Evolutionary conservation across 1,140 invertebrate species (phyloP).

Genomic region (Listronotus oregonensis): DNA sequence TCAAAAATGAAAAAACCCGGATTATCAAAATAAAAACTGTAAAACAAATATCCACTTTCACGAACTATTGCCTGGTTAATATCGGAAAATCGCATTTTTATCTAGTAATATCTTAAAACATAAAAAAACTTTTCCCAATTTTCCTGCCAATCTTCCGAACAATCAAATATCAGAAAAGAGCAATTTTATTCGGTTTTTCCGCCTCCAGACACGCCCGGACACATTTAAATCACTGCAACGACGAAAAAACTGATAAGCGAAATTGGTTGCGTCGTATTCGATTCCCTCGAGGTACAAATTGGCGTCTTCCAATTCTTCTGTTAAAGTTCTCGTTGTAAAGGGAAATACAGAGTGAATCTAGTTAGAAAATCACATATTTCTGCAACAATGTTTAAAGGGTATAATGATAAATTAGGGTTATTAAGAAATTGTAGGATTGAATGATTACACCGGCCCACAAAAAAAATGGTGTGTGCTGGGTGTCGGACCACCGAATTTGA

Average conservation of each 20-base stretch:
- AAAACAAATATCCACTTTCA: no score
- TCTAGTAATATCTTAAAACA: neutral
- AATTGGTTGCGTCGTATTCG: conserved; percentile 31
- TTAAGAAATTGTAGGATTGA: no score
- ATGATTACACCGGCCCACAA: no score
- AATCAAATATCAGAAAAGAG: conserved; percentile 35
- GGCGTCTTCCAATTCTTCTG: conserved; percentile 31
- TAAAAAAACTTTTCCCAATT: conserved; percentile 19
- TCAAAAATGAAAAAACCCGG: no score
- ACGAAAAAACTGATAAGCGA: conserved; percentile 36
- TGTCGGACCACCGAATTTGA: no score
- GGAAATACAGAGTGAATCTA: no score
- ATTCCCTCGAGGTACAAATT: conserved; percentile 37
- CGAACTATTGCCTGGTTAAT: no score
- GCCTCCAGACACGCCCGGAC: conserved; percentile 14
- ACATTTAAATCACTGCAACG: conserved; percentile 35
- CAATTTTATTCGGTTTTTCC: conserved; percentile 26
- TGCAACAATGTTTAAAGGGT: no score
- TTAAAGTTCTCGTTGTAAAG: conserved; percentile 16
- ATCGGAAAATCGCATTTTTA: neutral
- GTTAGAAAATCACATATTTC: no score
- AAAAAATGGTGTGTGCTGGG: no score
- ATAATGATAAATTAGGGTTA: no score
- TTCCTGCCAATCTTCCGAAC: conserved; percentile 30
- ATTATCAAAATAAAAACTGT: no score